Evolutionary conservation across 1,140 invertebrate species (phyloP).

Genomic region (Pseudoatta argentina): DNA sequence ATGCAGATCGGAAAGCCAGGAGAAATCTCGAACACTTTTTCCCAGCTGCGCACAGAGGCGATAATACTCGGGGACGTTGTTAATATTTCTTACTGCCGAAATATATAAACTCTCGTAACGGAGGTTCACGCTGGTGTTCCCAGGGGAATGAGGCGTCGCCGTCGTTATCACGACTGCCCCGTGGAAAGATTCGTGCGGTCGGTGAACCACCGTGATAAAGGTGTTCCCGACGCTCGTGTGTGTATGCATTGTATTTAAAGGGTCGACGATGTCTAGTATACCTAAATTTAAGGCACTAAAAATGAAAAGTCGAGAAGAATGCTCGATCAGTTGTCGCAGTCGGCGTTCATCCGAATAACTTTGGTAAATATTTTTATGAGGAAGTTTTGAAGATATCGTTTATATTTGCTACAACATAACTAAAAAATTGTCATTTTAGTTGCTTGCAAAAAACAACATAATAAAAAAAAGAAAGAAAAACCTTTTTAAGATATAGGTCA

Average conservation of each 20-base stretch:
- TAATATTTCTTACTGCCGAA: slow-evolving; percentile 60
- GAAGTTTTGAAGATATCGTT: neutral
- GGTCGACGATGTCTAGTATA: neutral
- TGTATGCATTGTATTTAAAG: slow-evolving; percentile 49
- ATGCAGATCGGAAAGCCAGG: slow-evolving; percentile 39
- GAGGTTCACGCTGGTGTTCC: neutral
- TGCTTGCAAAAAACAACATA: too few relatives aligned
- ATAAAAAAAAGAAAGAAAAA: too few relatives aligned
- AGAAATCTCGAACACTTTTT: slow-evolving; percentile 37
- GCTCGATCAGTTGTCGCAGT: neutral
- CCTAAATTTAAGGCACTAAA: neutral
- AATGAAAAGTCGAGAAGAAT: neutral
- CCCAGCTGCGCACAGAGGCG: slow-evolving; percentile 9
- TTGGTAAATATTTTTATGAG: neutral
- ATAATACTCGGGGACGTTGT: slow-evolving; percentile 50
- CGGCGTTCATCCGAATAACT: neutral
- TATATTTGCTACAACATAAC: too few relatives aligned
- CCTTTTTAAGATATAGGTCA: too few relatives aligned
- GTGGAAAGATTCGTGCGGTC: slow-evolving; percentile 58
- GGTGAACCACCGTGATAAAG: slow-evolving; percentile 66
- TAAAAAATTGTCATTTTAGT: too few relatives aligned
- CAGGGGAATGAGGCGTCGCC: neutral
- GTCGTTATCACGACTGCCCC: slow-evolving; percentile 55
- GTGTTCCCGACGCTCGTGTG: slow-evolving; percentile 40
- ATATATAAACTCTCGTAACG: neutral